These are phyloP conservation scores for Hymenochirus boettgeri DNA, from an alignment of 2,113 vertebrate genomes.

Conservation along the genomic window DNA sequence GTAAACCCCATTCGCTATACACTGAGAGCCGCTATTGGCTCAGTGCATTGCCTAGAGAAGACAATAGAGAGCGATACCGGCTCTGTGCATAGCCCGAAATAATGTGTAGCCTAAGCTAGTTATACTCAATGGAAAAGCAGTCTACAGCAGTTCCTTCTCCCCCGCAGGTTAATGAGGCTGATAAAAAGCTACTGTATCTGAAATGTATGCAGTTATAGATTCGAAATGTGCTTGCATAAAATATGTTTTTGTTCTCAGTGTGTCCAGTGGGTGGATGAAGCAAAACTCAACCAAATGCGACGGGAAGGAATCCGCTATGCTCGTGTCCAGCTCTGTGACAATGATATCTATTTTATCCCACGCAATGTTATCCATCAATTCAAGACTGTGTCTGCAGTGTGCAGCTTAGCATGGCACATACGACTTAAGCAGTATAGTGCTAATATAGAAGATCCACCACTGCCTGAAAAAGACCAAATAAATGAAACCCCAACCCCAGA, in stretches of 20 bases:
- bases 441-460: conserved; percentile 59
- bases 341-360: conserved; percentile 98
- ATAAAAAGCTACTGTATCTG: too few species aligned
- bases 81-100: too few species aligned
- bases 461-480: conserved; percentile 50
- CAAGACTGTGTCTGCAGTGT: conserved; percentile 96
- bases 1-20: too few species aligned
- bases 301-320: conserved; percentile 93
- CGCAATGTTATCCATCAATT: conserved; percentile 98
- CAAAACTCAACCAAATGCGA: conserved; percentile 96
- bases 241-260: conserved; percentile 67
- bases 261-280: conserved; percentile 97
- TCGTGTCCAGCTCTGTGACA: conserved; percentile 86
- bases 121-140: too few species aligned
- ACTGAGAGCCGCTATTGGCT: too few species aligned
- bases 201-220: too few species aligned
- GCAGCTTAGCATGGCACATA: conserved; percentile 97
- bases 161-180: too few species aligned
- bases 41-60: too few species aligned
- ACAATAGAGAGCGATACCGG: too few species aligned
- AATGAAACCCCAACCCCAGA: conserved; percentile 62
- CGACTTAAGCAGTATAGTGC: conserved; percentile 86
- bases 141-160: too few species aligned
- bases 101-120: too few species aligned
- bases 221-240: too few species aligned